Evolutionary conservation across 37 sponge, comb jelly and placozoan species (phyloP).

Genomic region (Diacarnus erythraeanus): DNA sequence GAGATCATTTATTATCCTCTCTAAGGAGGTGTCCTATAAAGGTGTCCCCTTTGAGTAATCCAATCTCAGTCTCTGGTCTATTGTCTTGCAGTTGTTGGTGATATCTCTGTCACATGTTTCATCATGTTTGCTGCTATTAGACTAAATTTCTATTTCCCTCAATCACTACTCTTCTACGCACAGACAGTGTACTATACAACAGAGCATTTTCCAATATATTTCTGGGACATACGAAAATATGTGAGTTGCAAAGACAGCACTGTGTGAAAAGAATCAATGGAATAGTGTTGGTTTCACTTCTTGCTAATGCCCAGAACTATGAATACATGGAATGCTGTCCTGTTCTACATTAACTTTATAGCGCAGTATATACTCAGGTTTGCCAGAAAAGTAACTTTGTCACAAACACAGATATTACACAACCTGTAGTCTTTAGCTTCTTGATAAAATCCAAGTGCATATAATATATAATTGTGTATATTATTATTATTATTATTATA

Average conservation of each 20-base stretch:
- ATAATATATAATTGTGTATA: constrained; percentile 10
- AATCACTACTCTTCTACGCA: constrained; percentile 63
- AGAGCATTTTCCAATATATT: constrained; percentile 46
- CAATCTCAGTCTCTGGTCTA: constrained; percentile 6
- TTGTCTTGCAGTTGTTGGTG: constrained; percentile 38
- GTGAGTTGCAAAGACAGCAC: too few relatives aligned
- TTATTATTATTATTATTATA: not conserved
- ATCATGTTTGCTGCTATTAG: constrained; percentile 30
- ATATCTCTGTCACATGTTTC: not conserved
- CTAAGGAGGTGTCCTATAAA: too few relatives aligned
- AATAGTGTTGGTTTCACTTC: too few relatives aligned
- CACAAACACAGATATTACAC: not conserved
- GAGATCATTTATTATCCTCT: too few relatives aligned
- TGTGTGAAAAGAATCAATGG: too few relatives aligned
- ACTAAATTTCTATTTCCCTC: constrained; percentile 34
- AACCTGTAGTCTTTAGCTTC: not conserved
- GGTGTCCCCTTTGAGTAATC: too few relatives aligned
- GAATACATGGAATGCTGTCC: too few relatives aligned
- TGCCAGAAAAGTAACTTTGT: not conserved
- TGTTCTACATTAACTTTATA: too few relatives aligned
- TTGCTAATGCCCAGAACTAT: too few relatives aligned
- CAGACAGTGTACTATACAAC: constrained; percentile 55
- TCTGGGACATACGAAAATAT: constrained; percentile 55
- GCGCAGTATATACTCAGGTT: not conserved
- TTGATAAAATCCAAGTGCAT: not conserved